Base-by-base conservation (phyloP, 92 coral and sea anemone genomes). In the Actinostola sp. region DNA sequence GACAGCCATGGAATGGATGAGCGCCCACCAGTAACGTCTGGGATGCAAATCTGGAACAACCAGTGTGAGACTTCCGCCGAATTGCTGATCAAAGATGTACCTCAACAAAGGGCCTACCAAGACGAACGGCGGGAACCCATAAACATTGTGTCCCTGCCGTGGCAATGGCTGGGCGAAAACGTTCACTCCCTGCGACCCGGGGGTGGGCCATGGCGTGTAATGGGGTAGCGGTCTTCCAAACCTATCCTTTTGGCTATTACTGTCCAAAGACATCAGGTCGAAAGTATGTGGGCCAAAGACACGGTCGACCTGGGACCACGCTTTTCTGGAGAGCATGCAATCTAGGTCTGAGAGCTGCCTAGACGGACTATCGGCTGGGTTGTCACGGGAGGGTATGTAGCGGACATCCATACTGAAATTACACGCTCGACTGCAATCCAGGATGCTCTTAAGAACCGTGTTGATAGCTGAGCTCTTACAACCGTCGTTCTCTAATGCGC, bases 401-500 rank as follows among this genome's bases (percentile, higher is more conserved):
- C 14, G 8, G 27, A 38, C 10, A 5, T 61, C 28, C 20, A 61
- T 16, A 25, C 12, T 33, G 27, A 61, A 61, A 34, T 61, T 61
- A 33, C 29, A 23, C 12, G 12, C 46, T 26, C 67, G 41, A 17
- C 28, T 34, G 29, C 31, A n/a, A n/a, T n/a, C n/a, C n/a, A n/a
- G n/a, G n/a, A n/a, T n/a, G n/a, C n/a, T n/a, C n/a, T n/a, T n/a
- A n/a, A n/a, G n/a, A n/a, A n/a, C n/a, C n/a, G n/a, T n/a, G n/a
- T n/a, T n/a, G n/a, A n/a, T n/a, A n/a, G 53, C 19, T 13, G 64
- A 54, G 29, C 34, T 76, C 66, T 52, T 64, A 25, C 63, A 74
- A 2, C 71, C 62, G 61, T 63, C 70, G 41, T 78, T 78, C 19
- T 44, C 75, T 68, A 38, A 78, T 0, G 71, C 75, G 31, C 36